Conservation (phyloP, 2,113 vertebrate genomes). For the Mus musculus region DNA sequence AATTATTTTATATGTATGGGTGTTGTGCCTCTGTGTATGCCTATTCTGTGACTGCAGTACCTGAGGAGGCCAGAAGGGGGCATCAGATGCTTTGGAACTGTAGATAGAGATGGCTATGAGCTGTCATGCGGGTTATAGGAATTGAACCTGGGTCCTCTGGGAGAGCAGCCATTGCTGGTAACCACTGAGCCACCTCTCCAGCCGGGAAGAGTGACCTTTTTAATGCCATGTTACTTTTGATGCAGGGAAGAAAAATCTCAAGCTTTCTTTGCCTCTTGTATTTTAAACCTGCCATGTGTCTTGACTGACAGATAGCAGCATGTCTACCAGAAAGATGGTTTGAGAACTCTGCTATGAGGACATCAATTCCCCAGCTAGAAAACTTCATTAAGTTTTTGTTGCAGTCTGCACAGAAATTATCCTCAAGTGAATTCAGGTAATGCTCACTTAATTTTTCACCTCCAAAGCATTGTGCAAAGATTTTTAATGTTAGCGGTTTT, state of each 20-base stretch:
- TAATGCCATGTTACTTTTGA: neutral
- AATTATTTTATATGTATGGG: neutral
- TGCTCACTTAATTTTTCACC: conserved; percentile 10
- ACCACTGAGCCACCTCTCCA: neutral
- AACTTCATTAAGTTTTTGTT: conserved; percentile 92
- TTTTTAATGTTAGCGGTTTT: neutral
- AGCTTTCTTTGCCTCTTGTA: neutral
- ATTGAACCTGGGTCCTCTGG: neutral
- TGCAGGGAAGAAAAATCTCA: neutral
- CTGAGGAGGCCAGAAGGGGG: neutral
- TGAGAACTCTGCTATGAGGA: conserved; percentile 80
- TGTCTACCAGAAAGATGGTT: conserved; percentile 93
- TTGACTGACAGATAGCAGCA: conserved; percentile 86
- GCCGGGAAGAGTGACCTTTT: neutral
- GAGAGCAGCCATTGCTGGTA: neutral
- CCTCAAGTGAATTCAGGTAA: conserved; percentile 86
- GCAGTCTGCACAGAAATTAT: conserved; percentile 85
- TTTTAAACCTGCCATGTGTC: conserved; percentile 20
- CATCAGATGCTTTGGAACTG: neutral
- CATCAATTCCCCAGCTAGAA: conserved; percentile 89
- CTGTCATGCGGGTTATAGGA: neutral
- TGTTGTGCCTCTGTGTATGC: neutral
- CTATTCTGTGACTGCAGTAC: neutral
- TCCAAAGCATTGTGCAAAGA: neutral
- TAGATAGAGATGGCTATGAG: neutral